Evolutionary conservation across 2,888 invertebrate species (phyloP).

Genomic region (Nymphalis polychloros): DNA sequence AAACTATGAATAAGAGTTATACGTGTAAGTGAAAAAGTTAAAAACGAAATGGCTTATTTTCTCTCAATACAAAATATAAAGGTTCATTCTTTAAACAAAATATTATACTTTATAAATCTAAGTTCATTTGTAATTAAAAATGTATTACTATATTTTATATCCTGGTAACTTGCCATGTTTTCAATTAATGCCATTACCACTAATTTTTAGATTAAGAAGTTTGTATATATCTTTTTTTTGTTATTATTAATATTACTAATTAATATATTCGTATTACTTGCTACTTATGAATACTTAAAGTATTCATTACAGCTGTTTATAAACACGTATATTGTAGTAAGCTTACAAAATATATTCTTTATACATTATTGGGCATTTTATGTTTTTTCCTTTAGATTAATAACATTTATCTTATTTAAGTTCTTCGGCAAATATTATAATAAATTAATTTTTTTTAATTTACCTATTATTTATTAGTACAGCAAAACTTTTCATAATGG

Average conservation of each 20-base stretch:
- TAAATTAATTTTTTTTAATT: too few relatives aligned
- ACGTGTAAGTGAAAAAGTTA: background rate
- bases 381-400: background rate
- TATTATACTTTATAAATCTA: background rate
- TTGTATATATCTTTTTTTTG: constrained; percentile 44
- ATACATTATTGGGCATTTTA: constrained; percentile 16
- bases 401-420: too few relatives aligned
- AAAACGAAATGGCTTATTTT: constrained; percentile 1
- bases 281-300: constrained; percentile 2
- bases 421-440: too few relatives aligned
- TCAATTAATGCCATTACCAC: constrained; percentile 56
- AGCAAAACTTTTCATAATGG: too few relatives aligned
- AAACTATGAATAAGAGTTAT: background rate
- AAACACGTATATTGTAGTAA: constrained; percentile 30
- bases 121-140: constrained; percentile 1
- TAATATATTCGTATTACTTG: constrained; percentile 40
- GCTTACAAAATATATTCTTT: constrained; percentile 37
- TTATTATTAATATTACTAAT: constrained; percentile 34
- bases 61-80: background rate
- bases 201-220: constrained; percentile 44
- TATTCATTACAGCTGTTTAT: constrained; percentile 28
- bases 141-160: constrained; percentile 19
- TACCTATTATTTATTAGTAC: too few relatives aligned
- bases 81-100: too few relatives aligned
- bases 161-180: constrained; percentile 47